A percentile compares a stretch with the other conserved stretches of the same genome.
phyloP scores from a whole-genome alignment of 1,140 invertebrate genomes.

The Drosophila mayri region DNA sequence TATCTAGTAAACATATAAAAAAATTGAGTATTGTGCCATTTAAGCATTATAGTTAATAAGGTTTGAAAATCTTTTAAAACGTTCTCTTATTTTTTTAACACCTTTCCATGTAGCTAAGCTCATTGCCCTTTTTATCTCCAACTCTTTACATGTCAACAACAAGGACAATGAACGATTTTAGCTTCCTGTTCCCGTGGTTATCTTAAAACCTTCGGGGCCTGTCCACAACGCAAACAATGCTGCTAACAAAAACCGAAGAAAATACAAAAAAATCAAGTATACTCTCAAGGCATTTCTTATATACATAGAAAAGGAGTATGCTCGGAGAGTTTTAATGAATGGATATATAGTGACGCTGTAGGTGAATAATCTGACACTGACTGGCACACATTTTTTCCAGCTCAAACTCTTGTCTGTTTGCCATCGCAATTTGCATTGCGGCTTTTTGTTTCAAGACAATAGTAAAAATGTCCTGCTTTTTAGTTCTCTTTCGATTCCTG shows the following conservation, averaged over 20 bases:
- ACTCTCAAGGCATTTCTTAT: constrained; percentile 16
- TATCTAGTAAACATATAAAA: background rate
- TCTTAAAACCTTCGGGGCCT: constrained; percentile 55
- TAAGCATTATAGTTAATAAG: background rate
- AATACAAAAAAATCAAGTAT: constrained; percentile 53
- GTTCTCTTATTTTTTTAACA: background rate
- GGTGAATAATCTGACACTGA: constrained; percentile 72
- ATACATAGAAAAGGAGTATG: constrained; percentile 4
- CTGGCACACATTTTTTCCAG: constrained; percentile 52
- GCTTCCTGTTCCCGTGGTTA: constrained; percentile 49
- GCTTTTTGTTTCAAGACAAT: constrained; percentile 41
- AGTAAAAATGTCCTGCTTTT: constrained; percentile 21
- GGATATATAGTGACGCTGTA: constrained; percentile 33
- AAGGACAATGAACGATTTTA: constrained; percentile 22
- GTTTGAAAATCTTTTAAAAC: background rate
- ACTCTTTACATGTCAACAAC: background rate
- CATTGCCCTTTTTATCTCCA: too few relatives aligned
- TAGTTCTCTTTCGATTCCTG: constrained; percentile 15
- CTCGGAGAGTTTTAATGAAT: constrained; percentile 31
- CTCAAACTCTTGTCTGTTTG: constrained; percentile 43
- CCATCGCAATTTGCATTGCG: constrained; percentile 31
- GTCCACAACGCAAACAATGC: constrained; percentile 65
- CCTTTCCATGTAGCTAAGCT: background rate
- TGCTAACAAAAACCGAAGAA: constrained; percentile 8
- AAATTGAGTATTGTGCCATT: too few relatives aligned